These are phyloP conservation scores for Aphis craccivora DNA, from an alignment of 1,140 invertebrate species.

Conservation along the genomic window DNA sequence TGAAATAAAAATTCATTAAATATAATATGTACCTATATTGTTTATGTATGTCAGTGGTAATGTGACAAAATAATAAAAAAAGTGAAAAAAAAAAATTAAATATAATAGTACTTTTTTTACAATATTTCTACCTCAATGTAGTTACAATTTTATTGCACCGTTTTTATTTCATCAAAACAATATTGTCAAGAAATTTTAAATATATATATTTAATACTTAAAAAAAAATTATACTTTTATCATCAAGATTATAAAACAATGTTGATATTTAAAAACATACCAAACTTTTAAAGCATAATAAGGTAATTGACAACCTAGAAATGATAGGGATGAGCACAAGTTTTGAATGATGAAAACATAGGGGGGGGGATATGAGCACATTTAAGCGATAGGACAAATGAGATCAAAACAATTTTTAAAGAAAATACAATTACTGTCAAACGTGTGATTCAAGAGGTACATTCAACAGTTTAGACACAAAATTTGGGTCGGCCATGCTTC, in stretches of 20 bases:
- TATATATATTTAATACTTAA: conserved; percentile 22
- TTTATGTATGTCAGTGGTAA: conserved; percentile 49
- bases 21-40: background rate
- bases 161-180: conserved; percentile 32
- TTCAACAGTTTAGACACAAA: conserved; percentile 58
- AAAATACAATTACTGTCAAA: conserved; percentile 58
- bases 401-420: conserved; percentile 45
- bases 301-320: conserved; percentile 52
- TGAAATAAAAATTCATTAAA: background rate
- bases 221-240: conserved; percentile 28
- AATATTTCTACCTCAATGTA: conserved; percentile 45
- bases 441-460: conserved; percentile 60
- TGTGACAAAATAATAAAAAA: conserved; percentile 34
- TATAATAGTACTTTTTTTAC: conserved; percentile 44
- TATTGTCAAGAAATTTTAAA: conserved; percentile 35
- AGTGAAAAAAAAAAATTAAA: conserved; percentile 26
- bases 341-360: conserved; percentile 20
- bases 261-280: conserved; percentile 22
- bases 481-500: conserved; percentile 66
- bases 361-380: conserved; percentile 16
- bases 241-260: conserved; percentile 27
- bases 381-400: conserved; percentile 53
- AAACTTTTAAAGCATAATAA: conserved; percentile 23
- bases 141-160: conserved; percentile 54
- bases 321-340: conserved; percentile 46